Conservation (phyloP, 2,888 invertebrate genomes). For the Sipha maydis region DNA sequence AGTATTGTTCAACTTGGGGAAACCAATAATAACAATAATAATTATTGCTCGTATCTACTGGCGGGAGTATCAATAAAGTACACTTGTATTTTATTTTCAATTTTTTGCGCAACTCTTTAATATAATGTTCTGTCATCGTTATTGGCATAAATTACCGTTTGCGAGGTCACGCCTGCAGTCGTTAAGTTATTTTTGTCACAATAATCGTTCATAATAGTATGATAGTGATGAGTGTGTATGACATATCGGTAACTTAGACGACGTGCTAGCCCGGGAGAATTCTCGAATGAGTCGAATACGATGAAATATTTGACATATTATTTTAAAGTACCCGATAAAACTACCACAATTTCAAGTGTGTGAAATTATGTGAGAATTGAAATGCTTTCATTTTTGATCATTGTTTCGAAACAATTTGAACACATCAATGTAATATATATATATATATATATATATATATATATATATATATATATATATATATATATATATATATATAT, state of each 20-base stretch:
- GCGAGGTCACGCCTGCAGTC: not conserved
- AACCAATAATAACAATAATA: not conserved
- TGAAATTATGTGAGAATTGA: too few relatives aligned
- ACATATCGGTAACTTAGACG: not conserved
- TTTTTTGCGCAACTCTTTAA: not conserved
- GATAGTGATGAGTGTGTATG: not conserved
- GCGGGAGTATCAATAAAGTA: not conserved
- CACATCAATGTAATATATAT: too few relatives aligned
- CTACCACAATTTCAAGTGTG: too few relatives aligned
- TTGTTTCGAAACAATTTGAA: too few relatives aligned
- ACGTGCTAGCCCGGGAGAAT: not conserved
- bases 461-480: too few relatives aligned
- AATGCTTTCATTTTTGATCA: too few relatives aligned
- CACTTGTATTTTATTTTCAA: not conserved
- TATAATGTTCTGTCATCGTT: not conserved
- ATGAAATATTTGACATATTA: not conserved
- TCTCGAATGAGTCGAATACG: not conserved
- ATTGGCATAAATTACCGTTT: not conserved
- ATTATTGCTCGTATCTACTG: not conserved
- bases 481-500: too few relatives aligned
- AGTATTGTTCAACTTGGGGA: not conserved
- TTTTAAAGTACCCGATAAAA: not conserved
- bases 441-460: too few relatives aligned
- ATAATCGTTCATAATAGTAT: too few relatives aligned
- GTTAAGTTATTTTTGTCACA: not conserved